Conservation (phyloP, 2,888 invertebrate species). For the Chelonus formosanus region DNA sequence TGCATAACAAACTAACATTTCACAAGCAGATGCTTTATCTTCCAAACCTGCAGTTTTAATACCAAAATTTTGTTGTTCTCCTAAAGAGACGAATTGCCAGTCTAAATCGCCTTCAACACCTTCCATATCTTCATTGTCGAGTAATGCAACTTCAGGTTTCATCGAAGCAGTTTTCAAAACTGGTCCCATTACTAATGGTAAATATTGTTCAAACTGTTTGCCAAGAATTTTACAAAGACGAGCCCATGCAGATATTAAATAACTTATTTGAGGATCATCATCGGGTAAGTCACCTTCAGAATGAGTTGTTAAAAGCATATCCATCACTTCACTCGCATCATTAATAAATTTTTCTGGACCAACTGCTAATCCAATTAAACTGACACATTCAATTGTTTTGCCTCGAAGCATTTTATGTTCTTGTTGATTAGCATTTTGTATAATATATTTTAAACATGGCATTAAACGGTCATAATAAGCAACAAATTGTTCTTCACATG, state of each 20-base stretch:
- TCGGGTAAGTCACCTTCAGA: slow-evolving; percentile 86
- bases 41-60: slow-evolving; percentile 92
- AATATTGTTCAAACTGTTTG: slow-evolving; percentile 87
- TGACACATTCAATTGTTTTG: slow-evolving; percentile 99
- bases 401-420: slow-evolving; percentile 92
- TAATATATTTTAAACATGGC: slow-evolving; percentile 96
- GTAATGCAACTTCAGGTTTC: slow-evolving; percentile 90
- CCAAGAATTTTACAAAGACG: slow-evolving; percentile 96
- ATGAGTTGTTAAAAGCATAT: slow-evolving; percentile 89
- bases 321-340: slow-evolving; percentile 97
- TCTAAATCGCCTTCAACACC: slow-evolving; percentile 86
- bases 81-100: slow-evolving; percentile 94
- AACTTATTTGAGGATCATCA: slow-evolving; percentile 97
- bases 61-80: slow-evolving; percentile 95
- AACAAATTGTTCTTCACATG: slow-evolving; percentile 95
- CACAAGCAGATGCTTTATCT: slow-evolving; percentile 95
- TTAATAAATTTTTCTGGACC: slow-evolving; percentile 85
- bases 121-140: slow-evolving; percentile 87
- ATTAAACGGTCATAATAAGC: slow-evolving; percentile 90
- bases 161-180: slow-evolving; percentile 91
- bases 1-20: slow-evolving; percentile 96
- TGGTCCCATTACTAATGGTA: slow-evolving; percentile 95
- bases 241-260: slow-evolving; percentile 99
- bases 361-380: slow-evolving; percentile 91
- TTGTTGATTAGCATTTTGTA: slow-evolving; percentile 88